Conservation (phyloP, 2,113 vertebrate genomes). For the Muscicapa adusta region DNA sequence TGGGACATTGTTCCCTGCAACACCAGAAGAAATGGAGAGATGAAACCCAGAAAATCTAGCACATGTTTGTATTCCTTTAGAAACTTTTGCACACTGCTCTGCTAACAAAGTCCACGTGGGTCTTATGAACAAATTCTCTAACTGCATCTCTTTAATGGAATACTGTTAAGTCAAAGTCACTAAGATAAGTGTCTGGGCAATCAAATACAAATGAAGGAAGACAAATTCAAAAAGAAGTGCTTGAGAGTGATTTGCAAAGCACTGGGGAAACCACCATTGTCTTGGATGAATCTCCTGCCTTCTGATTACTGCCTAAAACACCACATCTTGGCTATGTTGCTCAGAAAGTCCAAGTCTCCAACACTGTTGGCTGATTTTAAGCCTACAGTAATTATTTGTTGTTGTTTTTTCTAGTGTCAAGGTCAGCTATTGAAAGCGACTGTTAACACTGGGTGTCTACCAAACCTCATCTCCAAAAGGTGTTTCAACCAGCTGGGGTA, state of each 20-base stretch:
- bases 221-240: background rate
- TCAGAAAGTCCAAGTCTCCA: background rate
- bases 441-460: slow-evolving; percentile 83
- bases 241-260: background rate
- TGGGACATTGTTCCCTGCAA: background rate
- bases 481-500: slow-evolving; percentile 88
- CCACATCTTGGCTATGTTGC: background rate
- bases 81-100: background rate
- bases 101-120: background rate
- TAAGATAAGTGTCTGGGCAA: background rate
- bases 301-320: background rate
- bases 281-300: background rate
- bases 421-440: slow-evolving; percentile 79
- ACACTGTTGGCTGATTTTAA: background rate
- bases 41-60: background rate
- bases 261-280: background rate
- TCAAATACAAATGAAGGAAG: background rate
- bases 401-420: slow-evolving; percentile 73
- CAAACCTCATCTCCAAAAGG: slow-evolving; percentile 83
- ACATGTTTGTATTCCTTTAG: background rate
- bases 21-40: background rate
- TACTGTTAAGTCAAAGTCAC: background rate
- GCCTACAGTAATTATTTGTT: background rate
- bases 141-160: background rate
- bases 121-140: background rate